phyloP scores from a whole-genome alignment of 2,113 vertebrate genomes.

The Saimiri boliviensis region DNA sequence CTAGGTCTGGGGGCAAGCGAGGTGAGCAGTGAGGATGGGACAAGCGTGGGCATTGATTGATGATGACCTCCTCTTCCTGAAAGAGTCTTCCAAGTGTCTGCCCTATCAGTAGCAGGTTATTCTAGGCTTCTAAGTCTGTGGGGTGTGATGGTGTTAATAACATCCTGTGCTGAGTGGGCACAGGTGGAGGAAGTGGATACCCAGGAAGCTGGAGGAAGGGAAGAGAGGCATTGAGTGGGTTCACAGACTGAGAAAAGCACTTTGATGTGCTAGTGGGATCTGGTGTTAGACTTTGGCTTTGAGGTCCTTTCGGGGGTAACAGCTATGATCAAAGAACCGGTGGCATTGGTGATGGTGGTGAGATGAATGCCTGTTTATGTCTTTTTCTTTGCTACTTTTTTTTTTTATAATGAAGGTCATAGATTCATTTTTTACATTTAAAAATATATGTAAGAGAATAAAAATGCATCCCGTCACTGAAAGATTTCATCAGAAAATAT shows the following conservation, averaged over 20 bases:
- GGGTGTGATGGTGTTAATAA: neutral
- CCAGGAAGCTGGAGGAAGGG: neutral
- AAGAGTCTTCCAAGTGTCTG: neutral
- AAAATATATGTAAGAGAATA: neutral
- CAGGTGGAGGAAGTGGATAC: neutral
- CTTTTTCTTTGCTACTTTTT: neutral
- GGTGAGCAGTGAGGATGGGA: neutral
- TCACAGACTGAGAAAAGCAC: neutral
- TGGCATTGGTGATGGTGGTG: neutral
- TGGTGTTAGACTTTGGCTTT: neutral
- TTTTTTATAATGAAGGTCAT: neutral
- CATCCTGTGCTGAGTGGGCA: neutral
- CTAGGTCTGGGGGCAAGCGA: neutral
- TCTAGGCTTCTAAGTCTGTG: neutral
- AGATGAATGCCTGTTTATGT: neutral
- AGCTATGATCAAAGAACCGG: neutral
- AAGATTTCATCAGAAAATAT: neutral
- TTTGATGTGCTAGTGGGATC: neutral
- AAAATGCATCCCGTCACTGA: neutral
- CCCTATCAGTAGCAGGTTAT: neutral
- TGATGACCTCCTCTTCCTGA: neutral
- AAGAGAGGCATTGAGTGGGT: neutral
- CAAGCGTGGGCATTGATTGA: accelerated
- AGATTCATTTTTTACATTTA: neutral
- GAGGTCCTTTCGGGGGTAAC: neutral